A percentile compares a stretch with the other conserved stretches of the same genome.
Conservation (phyloP, 2,797 vertebrate genomes). For the Bradypodion pumilum region DNA sequence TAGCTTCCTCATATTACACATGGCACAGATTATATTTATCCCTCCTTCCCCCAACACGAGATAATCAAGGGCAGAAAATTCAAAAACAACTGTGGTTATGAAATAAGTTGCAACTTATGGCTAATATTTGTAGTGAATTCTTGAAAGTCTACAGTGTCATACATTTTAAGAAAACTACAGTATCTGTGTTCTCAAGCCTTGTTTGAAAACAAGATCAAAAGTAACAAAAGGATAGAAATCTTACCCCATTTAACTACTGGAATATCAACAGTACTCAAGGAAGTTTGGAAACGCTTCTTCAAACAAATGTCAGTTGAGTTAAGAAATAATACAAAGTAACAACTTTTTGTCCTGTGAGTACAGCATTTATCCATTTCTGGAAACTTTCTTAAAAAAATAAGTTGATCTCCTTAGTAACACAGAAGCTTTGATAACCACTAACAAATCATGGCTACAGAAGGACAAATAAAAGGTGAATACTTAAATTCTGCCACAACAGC, state of each 20-base stretch:
- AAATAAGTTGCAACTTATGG: neutral
- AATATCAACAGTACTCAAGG: neutral
- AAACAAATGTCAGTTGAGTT: neutral
- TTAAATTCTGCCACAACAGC: neutral
- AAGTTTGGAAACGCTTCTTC: neutral
- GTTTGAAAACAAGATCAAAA: neutral
- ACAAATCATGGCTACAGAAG: conserved; percentile 23
- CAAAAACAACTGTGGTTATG: neutral
- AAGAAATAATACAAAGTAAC: neutral
- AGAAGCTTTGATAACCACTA: neutral
- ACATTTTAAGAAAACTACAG: neutral
- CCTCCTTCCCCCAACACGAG: neutral
- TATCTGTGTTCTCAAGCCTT: neutral
- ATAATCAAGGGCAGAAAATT: neutral
- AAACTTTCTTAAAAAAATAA: conserved; percentile 11
- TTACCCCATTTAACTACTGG: neutral
- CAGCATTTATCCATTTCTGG: fast-evolving
- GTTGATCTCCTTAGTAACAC: neutral
- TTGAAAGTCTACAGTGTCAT: neutral
- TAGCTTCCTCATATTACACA: neutral
- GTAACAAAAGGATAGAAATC: neutral
- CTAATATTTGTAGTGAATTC: neutral
- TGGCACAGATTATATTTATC: neutral
- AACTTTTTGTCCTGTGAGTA: conserved; percentile 6
- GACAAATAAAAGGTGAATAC: neutral